These are phyloP conservation scores for Cromileptes altivelis DNA, from an alignment of 2,113 vertebrate species.

Conservation along the genomic window DNA sequence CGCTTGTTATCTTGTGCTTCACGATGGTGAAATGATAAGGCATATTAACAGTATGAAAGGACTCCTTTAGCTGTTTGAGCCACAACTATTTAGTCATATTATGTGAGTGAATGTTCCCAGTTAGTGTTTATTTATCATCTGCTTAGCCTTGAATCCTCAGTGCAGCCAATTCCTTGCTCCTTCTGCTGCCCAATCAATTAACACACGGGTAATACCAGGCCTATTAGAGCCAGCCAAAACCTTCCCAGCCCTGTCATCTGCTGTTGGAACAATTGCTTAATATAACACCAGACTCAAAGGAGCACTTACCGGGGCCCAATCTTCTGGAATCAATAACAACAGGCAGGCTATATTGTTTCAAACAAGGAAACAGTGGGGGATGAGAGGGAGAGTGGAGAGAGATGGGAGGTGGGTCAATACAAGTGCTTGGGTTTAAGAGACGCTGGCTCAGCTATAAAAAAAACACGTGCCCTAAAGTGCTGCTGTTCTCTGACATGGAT, in stretches of 20 bases:
- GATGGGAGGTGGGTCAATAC: constrained; percentile 78
- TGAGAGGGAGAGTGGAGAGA: constrained; percentile 60
- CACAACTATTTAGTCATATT: constrained; percentile 5
- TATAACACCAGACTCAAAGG: constrained; percentile 89
- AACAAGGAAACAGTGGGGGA: constrained; percentile 83
- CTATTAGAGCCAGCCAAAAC: constrained; percentile 88
- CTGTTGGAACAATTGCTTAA: constrained; percentile 92
- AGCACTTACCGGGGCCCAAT: constrained; percentile 85
- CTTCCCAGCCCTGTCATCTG: constrained; percentile 90
- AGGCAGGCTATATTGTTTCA: constrained; percentile 84
- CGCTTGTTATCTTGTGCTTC: constrained; percentile 13
- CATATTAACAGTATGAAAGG: not conserved
- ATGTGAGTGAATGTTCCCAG: constrained; percentile 5
- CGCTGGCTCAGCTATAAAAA: constrained; percentile 70
- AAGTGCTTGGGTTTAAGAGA: constrained; percentile 76
- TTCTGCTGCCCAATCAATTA: constrained; percentile 91
- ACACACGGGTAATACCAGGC: constrained; percentile 88
- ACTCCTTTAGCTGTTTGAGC: constrained; percentile 21
- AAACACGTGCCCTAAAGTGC: constrained; percentile 62
- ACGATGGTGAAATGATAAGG: not conserved
- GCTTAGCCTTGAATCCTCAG: constrained; percentile 47
- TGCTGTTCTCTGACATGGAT: constrained; percentile 68
- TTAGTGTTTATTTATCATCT: constrained; percentile 54
- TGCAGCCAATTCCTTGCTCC: constrained; percentile 60
- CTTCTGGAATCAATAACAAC: constrained; percentile 90